Evolutionary conservation across 2,888 invertebrate genomes (phyloP), one percentile per base, ranked within the genome.

Genomic region (Peribatodes rhomboidaria): DNA sequence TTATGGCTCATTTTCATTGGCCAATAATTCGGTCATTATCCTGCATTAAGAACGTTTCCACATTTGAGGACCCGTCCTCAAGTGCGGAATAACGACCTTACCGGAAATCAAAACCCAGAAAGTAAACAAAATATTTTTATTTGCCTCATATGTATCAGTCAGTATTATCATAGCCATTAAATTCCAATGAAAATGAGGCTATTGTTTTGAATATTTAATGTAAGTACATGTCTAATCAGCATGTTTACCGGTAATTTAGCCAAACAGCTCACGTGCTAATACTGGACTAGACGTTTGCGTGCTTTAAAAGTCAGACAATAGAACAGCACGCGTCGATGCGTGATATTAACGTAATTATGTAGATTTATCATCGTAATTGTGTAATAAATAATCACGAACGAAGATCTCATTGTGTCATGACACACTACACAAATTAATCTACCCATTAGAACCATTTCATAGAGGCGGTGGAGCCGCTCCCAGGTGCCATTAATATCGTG

Each of bases 401-500:
- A 13, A 42, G 41, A 50, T 22, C 50, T 33, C 52, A 11, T 27
- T 44, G 60, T 60, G 37, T 44, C 44, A 53, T 14, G 42, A 37
- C 27, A 44, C 20, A 41, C 52, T 39, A 27, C 16, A 27, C 37
- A 44, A 50, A 62, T 62, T 52, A 62, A 53, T 58, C 42, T 33
- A 39, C 14, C 39, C 31, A 63, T 57, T 57, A 53, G 16, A 22
- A 50, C 13, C 2, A 37, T 16, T 14, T 42, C 31, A 50, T 35
- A 42, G 39, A 53, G 27, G 27, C 33, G 44, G 4, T 37, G 16
- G 16, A 27, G 20, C 63, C 63, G 35, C 63, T 54, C 49, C 33
- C 55, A 59, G 54, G 42, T 59, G 49, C 16, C 37, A 55, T 59
- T 64, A 64, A 50, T 59, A 55, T 44, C 49, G 1, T 22, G 37